Evolutionary conservation across 2,888 invertebrate species (phyloP), one percentile per base, ranked within the genome.

Genomic region (Apodemia duryi): DNA sequence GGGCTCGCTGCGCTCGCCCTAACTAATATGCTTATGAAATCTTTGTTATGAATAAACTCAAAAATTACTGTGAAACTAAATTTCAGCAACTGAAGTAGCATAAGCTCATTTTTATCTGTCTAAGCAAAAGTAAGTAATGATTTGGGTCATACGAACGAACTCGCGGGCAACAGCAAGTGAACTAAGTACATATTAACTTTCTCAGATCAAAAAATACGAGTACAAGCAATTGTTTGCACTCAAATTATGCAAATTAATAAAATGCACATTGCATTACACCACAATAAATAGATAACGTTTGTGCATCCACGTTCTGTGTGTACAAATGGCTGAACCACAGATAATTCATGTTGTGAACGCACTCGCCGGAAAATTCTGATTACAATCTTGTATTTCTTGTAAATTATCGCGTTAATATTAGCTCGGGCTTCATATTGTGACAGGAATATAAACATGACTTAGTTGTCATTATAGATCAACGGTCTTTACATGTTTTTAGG

Each of bases 311-410:
- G 29, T 57, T 29, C 54, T 32, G 29, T 32, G 28, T 10, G 10
- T 32, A 57, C 29, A 29, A 32, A 21, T 32, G 54, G 28, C 11
- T 57, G 54, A 32, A 57, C 54, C 54, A 28, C 29, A 57, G 54
- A 57, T 57, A 57, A 57, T 57, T 32, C 54, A 57, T 32, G 54
- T 57, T 29, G 29, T 57, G 54, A 57, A 5, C 54, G 54, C 54
- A 32, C 29, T 57, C 54, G 29, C 29, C 29, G 54, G 54, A 57
- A 57, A 57, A 57, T 57, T 57, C 54, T 57, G 54, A 57, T 57
- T 29, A 13, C 54, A 11, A 57, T 57, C 54, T 28, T 4, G 54
- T 57, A 2, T 32, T 57, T 57, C 54, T 57, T 57, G 54, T 57
- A 57, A 29, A 57, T 32, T 57, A 57, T 57, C 54, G 29, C 54